A percentile compares a stretch with the other conserved stretches of the same genome.
phyloP scores from a whole-genome alignment of 1,140 invertebrate species.

The Pseudachorutes palmiensis region DNA sequence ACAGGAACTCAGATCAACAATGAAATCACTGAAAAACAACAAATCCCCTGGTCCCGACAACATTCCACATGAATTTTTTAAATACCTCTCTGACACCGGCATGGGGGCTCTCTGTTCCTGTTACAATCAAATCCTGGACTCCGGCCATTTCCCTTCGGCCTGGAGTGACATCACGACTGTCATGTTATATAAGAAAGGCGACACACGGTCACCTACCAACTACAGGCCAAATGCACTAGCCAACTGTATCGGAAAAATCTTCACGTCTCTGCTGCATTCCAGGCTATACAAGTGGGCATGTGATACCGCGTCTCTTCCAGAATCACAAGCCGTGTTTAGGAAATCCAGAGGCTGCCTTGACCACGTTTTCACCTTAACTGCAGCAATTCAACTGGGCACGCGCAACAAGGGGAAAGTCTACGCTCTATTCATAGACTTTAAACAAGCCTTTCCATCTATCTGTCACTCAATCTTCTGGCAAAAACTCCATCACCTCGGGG shows the following conservation, averaged over 20 bases:
- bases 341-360: conserved; percentile 28
- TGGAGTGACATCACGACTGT: conserved; percentile 3
- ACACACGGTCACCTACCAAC: conserved; percentile 6
- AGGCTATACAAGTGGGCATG: conserved; percentile 25
- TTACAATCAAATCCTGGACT: neutral
- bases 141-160: neutral
- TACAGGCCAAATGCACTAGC: conserved; percentile 24
- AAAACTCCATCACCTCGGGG: too few relatives aligned
- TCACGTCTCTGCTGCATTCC: conserved; percentile 31
- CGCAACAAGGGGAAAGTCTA: conserved; percentile 31
- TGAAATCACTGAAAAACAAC: conserved; percentile 2
- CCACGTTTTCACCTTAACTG: conserved; percentile 29
- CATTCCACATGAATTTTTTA: neutral
- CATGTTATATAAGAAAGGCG: conserved; percentile 20
- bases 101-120: neutral
- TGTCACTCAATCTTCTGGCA: conserved; percentile 29
- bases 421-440: conserved; percentile 35
- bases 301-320: conserved; percentile 25
- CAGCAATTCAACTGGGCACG: conserved; percentile 18
- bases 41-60: conserved; percentile 6
- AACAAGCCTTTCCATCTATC: conserved; percentile 34
- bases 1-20: neutral
- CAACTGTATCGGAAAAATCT: conserved; percentile 33
- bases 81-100: neutral
- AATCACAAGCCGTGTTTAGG: conserved; percentile 33